phyloP scores from a whole-genome alignment of 2,113 vertebrate genomes.

The Phrynosoma blainvillii region DNA sequence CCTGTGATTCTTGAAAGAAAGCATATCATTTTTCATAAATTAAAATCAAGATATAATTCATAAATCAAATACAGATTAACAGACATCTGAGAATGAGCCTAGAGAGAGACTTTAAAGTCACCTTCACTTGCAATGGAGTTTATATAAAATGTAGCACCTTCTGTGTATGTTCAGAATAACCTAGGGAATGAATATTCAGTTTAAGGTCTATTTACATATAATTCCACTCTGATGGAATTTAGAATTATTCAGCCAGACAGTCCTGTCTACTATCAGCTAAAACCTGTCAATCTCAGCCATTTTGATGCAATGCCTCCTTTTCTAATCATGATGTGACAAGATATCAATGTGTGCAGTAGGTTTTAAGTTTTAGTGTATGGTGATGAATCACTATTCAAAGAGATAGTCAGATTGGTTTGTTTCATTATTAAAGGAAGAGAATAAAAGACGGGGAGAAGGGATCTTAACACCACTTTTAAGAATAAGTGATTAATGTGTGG shows the following conservation, averaged over 20 bases:
- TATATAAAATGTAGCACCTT: constrained; percentile 31
- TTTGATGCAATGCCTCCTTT: not conserved
- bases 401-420: too few species aligned
- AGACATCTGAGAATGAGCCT: constrained; percentile 41
- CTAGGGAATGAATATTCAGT: constrained; percentile 36
- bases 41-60: constrained; percentile 29
- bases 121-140: constrained; percentile 38
- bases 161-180: not conserved
- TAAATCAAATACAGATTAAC: constrained; percentile 35
- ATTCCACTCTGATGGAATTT: constrained; percentile 26
- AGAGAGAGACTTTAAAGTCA: constrained; percentile 22
- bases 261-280: constrained; percentile 37
- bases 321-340: accelerated
- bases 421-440: too few species aligned
- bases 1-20: not conserved
- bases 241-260: constrained; percentile 36
- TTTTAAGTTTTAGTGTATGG: not conserved
- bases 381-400: not conserved
- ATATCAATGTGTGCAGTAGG: not conserved
- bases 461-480: too few species aligned
- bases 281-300: constrained; percentile 25
- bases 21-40: constrained; percentile 14
- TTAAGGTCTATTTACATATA: constrained; percentile 48
- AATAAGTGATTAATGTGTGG: too few species aligned
- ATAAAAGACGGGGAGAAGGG: too few species aligned